Evolutionary conservation across 1,140 invertebrate species (phyloP).

Genomic region (Drosophila sucinea): DNA sequence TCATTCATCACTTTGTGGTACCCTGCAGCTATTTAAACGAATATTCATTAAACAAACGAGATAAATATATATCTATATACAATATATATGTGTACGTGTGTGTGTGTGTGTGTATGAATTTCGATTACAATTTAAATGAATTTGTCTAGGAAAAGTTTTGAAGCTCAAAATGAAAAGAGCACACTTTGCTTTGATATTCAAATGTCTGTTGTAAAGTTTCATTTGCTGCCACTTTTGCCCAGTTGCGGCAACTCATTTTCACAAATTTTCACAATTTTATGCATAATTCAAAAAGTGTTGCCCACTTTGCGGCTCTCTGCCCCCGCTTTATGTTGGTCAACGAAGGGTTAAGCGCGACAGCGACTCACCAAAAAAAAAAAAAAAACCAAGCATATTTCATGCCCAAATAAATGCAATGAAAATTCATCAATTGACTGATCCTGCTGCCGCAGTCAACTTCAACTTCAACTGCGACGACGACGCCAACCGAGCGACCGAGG

Average conservation of each 20-base stretch:
- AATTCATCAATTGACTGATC: constrained; percentile 76
- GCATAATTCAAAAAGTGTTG: constrained; percentile 76
- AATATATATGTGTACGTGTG: background rate
- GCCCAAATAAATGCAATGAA: constrained; percentile 80
- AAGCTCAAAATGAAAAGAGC: constrained; percentile 32
- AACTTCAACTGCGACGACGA: constrained; percentile 28
- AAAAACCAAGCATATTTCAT: constrained; percentile 63
- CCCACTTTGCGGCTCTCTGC: constrained; percentile 29
- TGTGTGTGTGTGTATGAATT: constrained; percentile 12
- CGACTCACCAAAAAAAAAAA: constrained; percentile 1
- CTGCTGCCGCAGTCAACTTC: constrained; percentile 36
- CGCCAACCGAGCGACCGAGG: constrained; percentile 39
- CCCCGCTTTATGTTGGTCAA: constrained; percentile 27
- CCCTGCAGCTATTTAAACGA: background rate
- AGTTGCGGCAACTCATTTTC: constrained; percentile 62
- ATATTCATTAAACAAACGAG: constrained; percentile 8
- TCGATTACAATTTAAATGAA: constrained; percentile 67
- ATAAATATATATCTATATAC: background rate
- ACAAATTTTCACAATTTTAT: constrained; percentile 63
- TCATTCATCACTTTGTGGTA: background rate
- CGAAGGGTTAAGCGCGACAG: constrained; percentile 56
- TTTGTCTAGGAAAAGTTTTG: constrained; percentile 25
- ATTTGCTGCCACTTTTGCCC: constrained; percentile 30
- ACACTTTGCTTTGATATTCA: constrained; percentile 78
- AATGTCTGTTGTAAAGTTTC: constrained; percentile 65